phyloP scores from a whole-genome alignment of 2,888 invertebrate species.

The Cheilosia scutellata region DNA sequence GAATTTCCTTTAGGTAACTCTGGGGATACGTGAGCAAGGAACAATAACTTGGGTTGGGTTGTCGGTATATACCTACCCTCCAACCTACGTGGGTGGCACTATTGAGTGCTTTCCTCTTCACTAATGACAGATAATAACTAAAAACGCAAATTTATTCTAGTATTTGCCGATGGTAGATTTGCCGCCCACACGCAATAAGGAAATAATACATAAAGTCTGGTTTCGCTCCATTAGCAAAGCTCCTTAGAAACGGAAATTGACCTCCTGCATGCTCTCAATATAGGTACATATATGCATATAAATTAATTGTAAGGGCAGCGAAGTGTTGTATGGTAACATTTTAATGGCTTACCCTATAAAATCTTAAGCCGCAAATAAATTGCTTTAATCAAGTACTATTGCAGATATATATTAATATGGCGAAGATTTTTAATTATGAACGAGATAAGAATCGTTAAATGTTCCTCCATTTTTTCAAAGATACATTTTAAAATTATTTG shows the following conservation, averaged over 20 bases:
- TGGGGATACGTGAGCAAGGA: too few relatives aligned
- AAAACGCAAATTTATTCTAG: slow-evolving; percentile 17
- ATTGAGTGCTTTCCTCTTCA: slow-evolving; percentile 1
- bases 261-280: slow-evolving; percentile 37
- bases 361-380: slow-evolving; percentile 1
- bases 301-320: slow-evolving; percentile 35
- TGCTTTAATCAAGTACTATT: not conserved
- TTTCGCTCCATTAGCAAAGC: slow-evolving; percentile 45
- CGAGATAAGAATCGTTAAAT: too few relatives aligned
- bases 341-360: slow-evolving; percentile 49
- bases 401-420: not conserved
- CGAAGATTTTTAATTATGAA: too few relatives aligned
- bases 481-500: too few relatives aligned
- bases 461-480: too few relatives aligned
- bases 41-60: too few relatives aligned
- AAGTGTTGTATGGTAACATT: slow-evolving; percentile 30
- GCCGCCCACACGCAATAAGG: slow-evolving; percentile 33
- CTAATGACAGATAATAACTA: slow-evolving; percentile 28
- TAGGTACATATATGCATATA: slow-evolving; percentile 22
- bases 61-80: too few relatives aligned
- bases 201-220: slow-evolving; percentile 4
- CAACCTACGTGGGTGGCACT: too few relatives aligned
- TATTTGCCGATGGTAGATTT: slow-evolving; percentile 26
- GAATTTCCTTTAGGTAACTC: not conserved
- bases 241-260: slow-evolving; percentile 45